These are phyloP conservation scores for Rotaria sp. DNA, from an alignment of 2,888 invertebrate genomes.

Conservation along the genomic window DNA sequence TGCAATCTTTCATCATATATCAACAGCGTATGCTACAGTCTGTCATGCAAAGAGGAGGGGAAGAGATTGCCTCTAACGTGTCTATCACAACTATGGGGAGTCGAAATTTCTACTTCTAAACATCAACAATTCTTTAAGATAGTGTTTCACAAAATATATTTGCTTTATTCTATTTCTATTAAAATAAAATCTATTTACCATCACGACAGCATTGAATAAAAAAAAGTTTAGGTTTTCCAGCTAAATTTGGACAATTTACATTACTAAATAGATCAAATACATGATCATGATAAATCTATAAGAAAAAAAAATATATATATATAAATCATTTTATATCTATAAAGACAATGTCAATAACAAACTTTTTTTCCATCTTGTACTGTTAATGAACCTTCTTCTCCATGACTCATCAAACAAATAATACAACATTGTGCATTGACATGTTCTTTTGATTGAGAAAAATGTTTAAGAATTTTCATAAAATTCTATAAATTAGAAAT, in stretches of 20 bases:
- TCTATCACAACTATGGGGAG: too few relatives aligned
- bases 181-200: background rate
- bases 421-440: slow-evolving; percentile 35
- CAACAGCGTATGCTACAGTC: too few relatives aligned
- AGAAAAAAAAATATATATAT: background rate
- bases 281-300: slow-evolving; percentile 28
- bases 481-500: slow-evolving; percentile 25
- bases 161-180: too few relatives aligned
- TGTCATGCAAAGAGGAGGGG: too few relatives aligned
- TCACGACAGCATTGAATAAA: slow-evolving; percentile 41
- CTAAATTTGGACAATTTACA: slow-evolving; percentile 38
- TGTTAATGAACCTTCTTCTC: slow-evolving; percentile 40
- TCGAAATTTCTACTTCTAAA: too few relatives aligned
- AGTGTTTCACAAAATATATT: too few relatives aligned
- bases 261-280: slow-evolving; percentile 38
- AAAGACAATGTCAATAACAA: too few relatives aligned
- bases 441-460: slow-evolving; percentile 36
- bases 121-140: too few relatives aligned
- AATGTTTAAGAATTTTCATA: slow-evolving; percentile 31
- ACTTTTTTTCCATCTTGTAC: slow-evolving; percentile 39
- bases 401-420: slow-evolving; percentile 40
- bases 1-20: too few relatives aligned
- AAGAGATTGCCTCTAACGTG: too few relatives aligned
- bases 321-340: too few relatives aligned
- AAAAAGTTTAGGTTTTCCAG: slow-evolving; percentile 39